Base-by-base conservation (phyloP, 2,113 vertebrate genomes). In the Microcebus tavaratra region DNA sequence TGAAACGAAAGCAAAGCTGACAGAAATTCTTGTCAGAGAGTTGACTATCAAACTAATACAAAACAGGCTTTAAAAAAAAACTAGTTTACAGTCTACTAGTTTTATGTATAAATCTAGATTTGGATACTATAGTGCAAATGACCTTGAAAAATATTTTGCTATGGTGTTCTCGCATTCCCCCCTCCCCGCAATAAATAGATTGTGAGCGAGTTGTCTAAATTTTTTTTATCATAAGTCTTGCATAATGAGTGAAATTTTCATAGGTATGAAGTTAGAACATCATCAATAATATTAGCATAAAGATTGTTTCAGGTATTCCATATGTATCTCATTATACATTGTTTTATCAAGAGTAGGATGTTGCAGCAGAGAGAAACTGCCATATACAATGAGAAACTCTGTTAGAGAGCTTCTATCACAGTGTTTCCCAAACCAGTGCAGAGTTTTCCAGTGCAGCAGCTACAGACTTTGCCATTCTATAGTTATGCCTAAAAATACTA, bases 61-160 rank as follows among this genome's bases (percentile, higher is more conserved):
- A 91, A 88, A n/a, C 18, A 97, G 90, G 27, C 21, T 92, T 97
- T 82, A 7, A 6, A 53, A 95, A 88, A 88, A 73, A 42, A 42
- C 42, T 88, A 81, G 36, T 73, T 91, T 96, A 79, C 18, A 92
- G 21, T 81, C 21, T 68, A n/a, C 42, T 90, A 23, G 8, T 84
- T 90, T 94, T 80, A 88, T 94, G 27, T 89, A 67, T 13, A 89
- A 67, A 91, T 65, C 65, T 94, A 23, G 0, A 50, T 86, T 95
- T 96, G 76, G 34, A 45, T 78, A 36, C 50, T 80, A 1, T 75
- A 50, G 29, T 76, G 25, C 65, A 97, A 83, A 91, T 91, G 63
- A 39, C 42, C 39, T 88, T 65, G 36, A 89, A 87, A 57, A 79
- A 65, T 75, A 94, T 94, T 80, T 92, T 96, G 29, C 72, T 61